phyloP scores from a whole-genome alignment of 1,140 invertebrate species.

The Dolichoris vasculosae region DNA sequence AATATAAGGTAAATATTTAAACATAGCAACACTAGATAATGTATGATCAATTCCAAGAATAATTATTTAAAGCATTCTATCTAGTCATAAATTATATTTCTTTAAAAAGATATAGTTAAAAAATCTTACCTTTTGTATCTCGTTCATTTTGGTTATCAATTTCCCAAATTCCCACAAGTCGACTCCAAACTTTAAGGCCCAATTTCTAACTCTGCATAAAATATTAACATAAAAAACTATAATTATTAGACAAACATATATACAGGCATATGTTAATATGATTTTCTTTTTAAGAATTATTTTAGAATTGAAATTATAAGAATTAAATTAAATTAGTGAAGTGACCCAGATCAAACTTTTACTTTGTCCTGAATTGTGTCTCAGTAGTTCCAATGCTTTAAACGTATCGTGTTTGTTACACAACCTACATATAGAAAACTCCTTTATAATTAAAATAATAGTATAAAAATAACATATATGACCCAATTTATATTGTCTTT shows the following conservation, averaged over 20 bases:
- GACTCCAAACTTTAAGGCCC: conserved; percentile 91
- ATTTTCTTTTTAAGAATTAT: no score
- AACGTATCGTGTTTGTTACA: conserved; percentile 32
- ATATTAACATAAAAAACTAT: conserved; percentile 2
- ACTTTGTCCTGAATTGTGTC: conserved; percentile 43
- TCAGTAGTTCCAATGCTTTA: conserved; percentile 40
- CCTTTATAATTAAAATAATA: conserved; percentile 37
- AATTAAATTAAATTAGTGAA: conserved; percentile 23
- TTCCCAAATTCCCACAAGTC: conserved; percentile 91
- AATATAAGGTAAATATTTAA: no score
- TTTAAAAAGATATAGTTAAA: not conserved
- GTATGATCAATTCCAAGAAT: no score
- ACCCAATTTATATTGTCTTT: not conserved
- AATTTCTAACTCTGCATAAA: conserved; percentile 90
- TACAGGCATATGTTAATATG: not conserved
- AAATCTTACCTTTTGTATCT: conserved; percentile 86
- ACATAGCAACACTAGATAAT: no score
- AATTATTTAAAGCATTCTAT: no score
- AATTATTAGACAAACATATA: not conserved
- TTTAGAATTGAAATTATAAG: not conserved
- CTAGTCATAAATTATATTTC: not conserved
- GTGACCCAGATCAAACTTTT: conserved; percentile 34
- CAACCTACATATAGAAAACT: conserved; percentile 42
- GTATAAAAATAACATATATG: not conserved
- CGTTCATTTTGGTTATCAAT: conserved; percentile 89